Evolutionary conservation across 2,113 vertebrate species (phyloP), one percentile per base, ranked within the genome.

Genomic region (Xyrauchen texanus): DNA sequence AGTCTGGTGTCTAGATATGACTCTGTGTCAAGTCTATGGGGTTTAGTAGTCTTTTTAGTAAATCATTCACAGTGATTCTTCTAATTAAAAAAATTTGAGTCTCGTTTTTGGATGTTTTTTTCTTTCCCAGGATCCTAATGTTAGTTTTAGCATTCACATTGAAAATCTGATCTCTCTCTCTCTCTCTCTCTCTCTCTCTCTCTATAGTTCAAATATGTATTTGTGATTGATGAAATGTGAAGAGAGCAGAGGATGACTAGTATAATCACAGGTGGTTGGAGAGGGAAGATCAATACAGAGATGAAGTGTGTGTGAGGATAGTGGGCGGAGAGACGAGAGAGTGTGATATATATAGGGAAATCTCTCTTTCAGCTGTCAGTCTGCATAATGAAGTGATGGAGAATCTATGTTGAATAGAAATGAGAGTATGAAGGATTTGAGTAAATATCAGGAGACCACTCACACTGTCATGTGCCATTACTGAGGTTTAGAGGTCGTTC

Each of bases 221-320:
- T 34, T 34, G 51, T 78, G 74, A 84, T 64, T 34, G 51, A 79
- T 82, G 72, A 66, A 61, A 55, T 76, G 63, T 64, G 51, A 52
- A 10, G 15, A 58, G 46, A 71, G 53, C 44, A 6, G 21, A 34
- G 21, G 21, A 34, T 69, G 75, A 57, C 57, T 16, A 47, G 62
- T 66, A 51, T 57, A 66, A 80, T 63, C 74, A 77, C 58, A 77
- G 11, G 69, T 82, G 45, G 80, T 45, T 69, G 57, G 51, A 77
- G n/a, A 64, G 72, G 62, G 13, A 57, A 72, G 83, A 79, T 82
- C 77, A 73, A 80, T 82, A 85, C 68, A 7, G 42, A 60, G 66
- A 76, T 51, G 55, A 57, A 62, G 13, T 7, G 55, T 58, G 55
- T 58, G 55, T 15, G 13, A 58, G 55, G 55, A 58, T 58, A 34